Conservation (phyloP, 1,140 invertebrate genomes). For the Drosophila littoralis region DNA sequence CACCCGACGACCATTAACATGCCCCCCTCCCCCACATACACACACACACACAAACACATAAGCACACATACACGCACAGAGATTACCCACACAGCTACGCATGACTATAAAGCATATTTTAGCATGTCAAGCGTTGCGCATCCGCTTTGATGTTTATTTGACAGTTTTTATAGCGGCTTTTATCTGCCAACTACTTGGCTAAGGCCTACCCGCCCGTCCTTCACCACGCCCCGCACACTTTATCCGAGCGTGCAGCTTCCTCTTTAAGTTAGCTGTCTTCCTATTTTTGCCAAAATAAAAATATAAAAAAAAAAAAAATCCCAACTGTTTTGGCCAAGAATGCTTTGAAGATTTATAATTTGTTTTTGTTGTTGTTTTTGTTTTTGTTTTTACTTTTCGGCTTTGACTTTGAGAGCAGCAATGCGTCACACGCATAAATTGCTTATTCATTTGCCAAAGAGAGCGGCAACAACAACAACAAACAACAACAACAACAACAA, state of each 20-base stretch:
- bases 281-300: conserved; percentile 58
- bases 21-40: conserved; percentile 28
- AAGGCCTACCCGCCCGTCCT: conserved; percentile 11
- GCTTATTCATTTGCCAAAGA: conserved; percentile 75
- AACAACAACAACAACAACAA: conserved; percentile 23
- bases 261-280: conserved; percentile 47
- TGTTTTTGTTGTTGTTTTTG: conserved; percentile 63
- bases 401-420: conserved; percentile 77
- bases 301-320: conserved; percentile 8
- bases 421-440: conserved; percentile 78
- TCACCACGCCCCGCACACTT: background rate
- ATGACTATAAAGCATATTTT: conserved; percentile 83
- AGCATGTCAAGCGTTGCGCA: conserved; percentile 83
- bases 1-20: conserved; percentile 54
- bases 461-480: conserved; percentile 32
- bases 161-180: conserved; percentile 83
- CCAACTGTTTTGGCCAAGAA: conserved; percentile 55
- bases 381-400: conserved; percentile 54
- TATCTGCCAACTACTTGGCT: conserved; percentile 80
- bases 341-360: conserved; percentile 80
- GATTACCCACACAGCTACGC: conserved; percentile 60
- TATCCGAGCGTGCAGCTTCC: conserved; percentile 22
- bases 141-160: conserved; percentile 84
- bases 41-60: conserved; percentile 31
- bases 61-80: conserved; percentile 2